Evolutionary conservation across 2,113 vertebrate species (phyloP).

Genomic region (Ursus arctos): DNA sequence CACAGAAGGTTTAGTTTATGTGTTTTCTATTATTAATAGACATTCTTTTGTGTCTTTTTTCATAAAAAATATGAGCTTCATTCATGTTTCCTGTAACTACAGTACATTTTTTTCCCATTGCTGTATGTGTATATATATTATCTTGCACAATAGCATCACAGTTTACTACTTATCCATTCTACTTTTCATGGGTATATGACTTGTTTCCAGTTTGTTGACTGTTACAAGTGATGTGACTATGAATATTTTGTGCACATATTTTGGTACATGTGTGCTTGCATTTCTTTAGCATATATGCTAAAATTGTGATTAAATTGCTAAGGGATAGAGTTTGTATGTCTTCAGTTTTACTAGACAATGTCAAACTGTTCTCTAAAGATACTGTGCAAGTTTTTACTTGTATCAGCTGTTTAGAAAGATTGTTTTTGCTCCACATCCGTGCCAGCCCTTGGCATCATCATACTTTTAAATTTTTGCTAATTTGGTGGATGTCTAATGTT

Average conservation of each 20-base stretch:
- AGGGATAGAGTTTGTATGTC: neutral
- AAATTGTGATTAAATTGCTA: neutral
- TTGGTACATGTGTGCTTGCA: neutral
- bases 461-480: conserved; percentile 1
- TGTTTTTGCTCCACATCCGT: neutral
- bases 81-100: neutral
- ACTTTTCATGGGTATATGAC: neutral
- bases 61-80: conserved; percentile 14
- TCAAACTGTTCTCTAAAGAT: neutral
- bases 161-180: neutral
- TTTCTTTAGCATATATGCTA: neutral
- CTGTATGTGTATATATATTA: neutral
- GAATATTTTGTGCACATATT: neutral
- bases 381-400: neutral
- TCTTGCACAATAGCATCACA: neutral
- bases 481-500: neutral
- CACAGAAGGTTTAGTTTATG: neutral
- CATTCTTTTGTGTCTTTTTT: neutral
- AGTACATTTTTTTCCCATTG: neutral
- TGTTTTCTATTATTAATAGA: conserved; percentile 19
- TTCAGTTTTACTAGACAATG: conserved; percentile 16
- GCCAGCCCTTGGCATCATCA: neutral
- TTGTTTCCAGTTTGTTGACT: neutral
- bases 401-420: neutral
- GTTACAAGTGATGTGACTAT: neutral